Percentiles rank a stretch among this genome's conserved stretches.
These are phyloP conservation scores for Pocillopora grandis DNA, from an alignment of 92 coral and sea anemone species.

Conservation along the genomic window DNA sequence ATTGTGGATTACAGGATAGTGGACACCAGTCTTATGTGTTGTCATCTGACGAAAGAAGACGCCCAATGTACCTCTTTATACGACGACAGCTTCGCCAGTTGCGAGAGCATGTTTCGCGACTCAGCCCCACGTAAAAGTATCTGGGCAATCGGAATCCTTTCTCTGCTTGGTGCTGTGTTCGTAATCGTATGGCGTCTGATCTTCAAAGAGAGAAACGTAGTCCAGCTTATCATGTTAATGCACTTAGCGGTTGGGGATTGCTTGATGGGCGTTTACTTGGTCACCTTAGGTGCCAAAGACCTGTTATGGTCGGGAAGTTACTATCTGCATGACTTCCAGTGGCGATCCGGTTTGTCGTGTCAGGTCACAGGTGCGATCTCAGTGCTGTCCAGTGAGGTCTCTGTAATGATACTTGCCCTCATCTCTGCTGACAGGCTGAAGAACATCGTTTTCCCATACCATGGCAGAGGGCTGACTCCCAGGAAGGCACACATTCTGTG, in stretches of 20 bases:
- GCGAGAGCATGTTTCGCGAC: not conserved
- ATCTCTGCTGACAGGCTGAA: not conserved
- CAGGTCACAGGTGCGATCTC: constrained; percentile 5
- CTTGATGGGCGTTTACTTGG: constrained; percentile 6
- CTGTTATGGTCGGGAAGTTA: not conserved
- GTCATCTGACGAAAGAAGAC: not conserved
- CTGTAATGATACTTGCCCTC: not conserved
- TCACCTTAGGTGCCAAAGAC: not conserved
- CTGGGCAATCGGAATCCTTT: not conserved
- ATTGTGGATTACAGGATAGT: not conserved
- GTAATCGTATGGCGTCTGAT: not conserved
- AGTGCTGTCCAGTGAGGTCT: not conserved
- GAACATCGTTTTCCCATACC: constrained; percentile 1
- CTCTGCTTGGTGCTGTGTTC: not conserved
- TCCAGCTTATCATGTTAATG: constrained; percentile 4
- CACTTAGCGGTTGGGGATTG: constrained; percentile 11
- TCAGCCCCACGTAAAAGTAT: not conserved
- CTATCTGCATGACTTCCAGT: not conserved
- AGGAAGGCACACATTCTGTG: not conserved
- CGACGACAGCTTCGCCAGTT: constrained; percentile 1
- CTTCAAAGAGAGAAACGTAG: not conserved
- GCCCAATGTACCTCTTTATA: not conserved
- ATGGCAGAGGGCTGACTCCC: not conserved
- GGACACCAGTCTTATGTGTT: constrained; percentile 1
- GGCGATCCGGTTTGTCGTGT: not conserved